A percentile compares a stretch with the other conserved stretches of the same genome.
Conservation (phyloP, 2,113 vertebrate genomes). For the Neogobius melanostomus region DNA sequence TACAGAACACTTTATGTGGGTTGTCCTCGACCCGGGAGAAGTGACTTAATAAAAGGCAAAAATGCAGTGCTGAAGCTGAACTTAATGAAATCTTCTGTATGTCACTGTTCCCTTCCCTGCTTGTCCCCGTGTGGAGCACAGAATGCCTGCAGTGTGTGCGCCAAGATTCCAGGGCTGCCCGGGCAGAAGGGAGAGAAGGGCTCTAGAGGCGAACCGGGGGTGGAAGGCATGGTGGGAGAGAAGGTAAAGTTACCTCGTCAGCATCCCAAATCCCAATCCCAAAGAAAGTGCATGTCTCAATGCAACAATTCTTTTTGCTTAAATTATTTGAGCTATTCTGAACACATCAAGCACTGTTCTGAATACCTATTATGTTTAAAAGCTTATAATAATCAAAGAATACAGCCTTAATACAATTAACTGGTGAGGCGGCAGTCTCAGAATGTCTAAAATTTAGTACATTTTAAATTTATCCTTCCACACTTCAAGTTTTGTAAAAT, state of each 20-base stretch:
- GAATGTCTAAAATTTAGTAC: no score
- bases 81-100: conserved; percentile 63
- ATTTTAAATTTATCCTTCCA: no score
- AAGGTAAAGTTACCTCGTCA: conserved; percentile 68
- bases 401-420: no score
- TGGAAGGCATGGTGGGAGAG: conserved; percentile 57
- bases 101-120: conserved; percentile 43
- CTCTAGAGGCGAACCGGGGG: conserved; percentile 65
- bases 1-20: conserved; percentile 64
- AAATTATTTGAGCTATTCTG: no score
- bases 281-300: neutral
- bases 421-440: no score
- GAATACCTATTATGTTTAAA: neutral
- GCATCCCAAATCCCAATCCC: neutral
- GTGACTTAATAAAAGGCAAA: conserved; percentile 60
- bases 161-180: conserved; percentile 75
- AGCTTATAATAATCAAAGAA: no score
- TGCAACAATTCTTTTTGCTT: neutral
- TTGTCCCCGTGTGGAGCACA: conserved; percentile 41
- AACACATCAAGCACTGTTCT: no score
- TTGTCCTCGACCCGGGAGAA: conserved; percentile 55
- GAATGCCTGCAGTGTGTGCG: conserved; percentile 85
- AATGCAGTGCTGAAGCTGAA: conserved; percentile 45
- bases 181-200: conserved; percentile 82
- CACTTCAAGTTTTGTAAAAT: no score